phyloP scores from a whole-genome alignment of 2,888 invertebrate genomes.

The Octonoba sinensis region DNA sequence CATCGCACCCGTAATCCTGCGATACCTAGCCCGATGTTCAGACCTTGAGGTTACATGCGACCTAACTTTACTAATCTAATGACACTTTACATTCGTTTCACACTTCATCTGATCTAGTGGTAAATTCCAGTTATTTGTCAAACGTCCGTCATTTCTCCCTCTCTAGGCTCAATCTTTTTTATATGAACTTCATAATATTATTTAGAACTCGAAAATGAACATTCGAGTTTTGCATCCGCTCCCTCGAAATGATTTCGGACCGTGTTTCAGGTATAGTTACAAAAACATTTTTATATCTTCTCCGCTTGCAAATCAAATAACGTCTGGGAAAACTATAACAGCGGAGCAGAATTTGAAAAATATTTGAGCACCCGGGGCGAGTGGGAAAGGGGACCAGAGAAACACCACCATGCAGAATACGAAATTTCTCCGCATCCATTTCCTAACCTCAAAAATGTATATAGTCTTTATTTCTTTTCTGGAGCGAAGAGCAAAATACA shows the following conservation, averaged over 20 bases:
- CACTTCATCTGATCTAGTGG: no score
- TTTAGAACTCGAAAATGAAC: no score
- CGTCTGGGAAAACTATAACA: conserved; percentile 60
- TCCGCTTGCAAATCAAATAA: conserved; percentile 63
- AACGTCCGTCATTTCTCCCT: no score
- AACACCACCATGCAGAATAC: conserved; percentile 34
- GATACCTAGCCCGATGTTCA: no score
- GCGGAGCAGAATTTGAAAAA: conserved; percentile 54
- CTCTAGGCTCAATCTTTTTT: no score
- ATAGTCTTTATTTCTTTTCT: conserved; percentile 35
- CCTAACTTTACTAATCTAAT: no score
- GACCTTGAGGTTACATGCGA: no score
- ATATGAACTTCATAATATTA: no score
- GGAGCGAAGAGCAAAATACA: conserved; percentile 32
- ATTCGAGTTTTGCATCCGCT: not conserved
- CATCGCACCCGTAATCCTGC: no score
- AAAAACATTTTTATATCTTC: conserved; percentile 61
- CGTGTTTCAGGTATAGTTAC: conserved; percentile 63
- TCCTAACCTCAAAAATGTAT: conserved; percentile 3
- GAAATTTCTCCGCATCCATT: conserved; percentile 39
- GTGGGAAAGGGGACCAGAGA: conserved; percentile 14
- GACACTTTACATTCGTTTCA: no score
- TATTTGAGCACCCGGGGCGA: conserved; percentile 41
- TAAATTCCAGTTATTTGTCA: no score
- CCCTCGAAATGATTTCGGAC: conserved; percentile 32